Evolutionary conservation across 2,797 vertebrate species (phyloP).

Genomic region (Argyrosomus regius): DNA sequence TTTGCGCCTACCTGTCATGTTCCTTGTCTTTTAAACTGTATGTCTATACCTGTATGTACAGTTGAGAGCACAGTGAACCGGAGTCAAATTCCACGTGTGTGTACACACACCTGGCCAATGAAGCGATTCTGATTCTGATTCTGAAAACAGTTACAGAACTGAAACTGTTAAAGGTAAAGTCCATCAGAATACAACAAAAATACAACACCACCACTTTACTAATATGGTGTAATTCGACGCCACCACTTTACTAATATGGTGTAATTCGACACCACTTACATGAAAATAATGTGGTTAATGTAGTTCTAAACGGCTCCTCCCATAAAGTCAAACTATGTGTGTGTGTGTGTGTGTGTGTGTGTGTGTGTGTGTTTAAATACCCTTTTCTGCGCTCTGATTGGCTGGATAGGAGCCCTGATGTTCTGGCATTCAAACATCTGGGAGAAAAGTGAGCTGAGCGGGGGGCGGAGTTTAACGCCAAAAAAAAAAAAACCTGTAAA

Average conservation of each 20-base stretch:
- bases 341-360: no score
- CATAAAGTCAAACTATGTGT: slow-evolving; percentile 18
- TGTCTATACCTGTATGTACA: no score
- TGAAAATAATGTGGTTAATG: not conserved
- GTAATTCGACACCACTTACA: not conserved
- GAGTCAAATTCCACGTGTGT: no score
- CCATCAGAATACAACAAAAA: not conserved
- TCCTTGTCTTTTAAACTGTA: no score
- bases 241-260: not conserved
- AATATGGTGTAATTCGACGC: not conserved
- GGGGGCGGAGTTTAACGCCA: slow-evolving; percentile 3
- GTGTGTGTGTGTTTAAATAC: slow-evolving; percentile 57
- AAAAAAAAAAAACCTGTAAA: slow-evolving; percentile 12
- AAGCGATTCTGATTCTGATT: no score
- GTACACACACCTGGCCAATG: no score
- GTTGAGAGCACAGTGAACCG: no score
- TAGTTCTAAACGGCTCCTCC: slow-evolving; percentile 29
- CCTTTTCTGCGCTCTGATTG: slow-evolving; percentile 62
- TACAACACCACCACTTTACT: not conserved
- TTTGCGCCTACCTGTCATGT: no score
- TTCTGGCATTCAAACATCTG: slow-evolving; percentile 75
- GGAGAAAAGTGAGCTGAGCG: slow-evolving; percentile 59
- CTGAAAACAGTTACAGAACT: no score
- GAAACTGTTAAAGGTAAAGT: not conserved
- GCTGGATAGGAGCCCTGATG: slow-evolving; percentile 42